Evolutionary conservation across 2,888 invertebrate genomes (phyloP).

Genomic region (Omphaloscelis lunosa): DNA sequence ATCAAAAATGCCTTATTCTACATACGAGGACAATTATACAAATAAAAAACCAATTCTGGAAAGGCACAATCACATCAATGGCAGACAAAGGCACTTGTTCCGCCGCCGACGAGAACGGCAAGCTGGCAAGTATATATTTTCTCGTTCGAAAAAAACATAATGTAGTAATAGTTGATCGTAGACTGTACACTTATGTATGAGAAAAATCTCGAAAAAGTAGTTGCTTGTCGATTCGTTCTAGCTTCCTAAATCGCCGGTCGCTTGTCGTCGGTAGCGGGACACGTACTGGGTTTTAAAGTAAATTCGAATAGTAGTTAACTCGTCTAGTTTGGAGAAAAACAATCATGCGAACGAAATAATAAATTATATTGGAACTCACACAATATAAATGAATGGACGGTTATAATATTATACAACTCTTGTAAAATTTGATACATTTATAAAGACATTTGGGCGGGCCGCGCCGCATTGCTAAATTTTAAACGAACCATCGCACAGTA

Average conservation of each 20-base stretch:
- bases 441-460: not conserved
- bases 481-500: not conserved
- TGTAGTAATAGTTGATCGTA: not conserved
- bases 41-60: slow-evolving; percentile 33
- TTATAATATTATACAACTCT: too few species aligned
- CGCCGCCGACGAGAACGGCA: slow-evolving; percentile 5
- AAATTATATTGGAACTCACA: not conserved
- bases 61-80: slow-evolving; percentile 28
- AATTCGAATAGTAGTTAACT: slow-evolving; percentile 2
- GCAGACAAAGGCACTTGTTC: slow-evolving; percentile 7
- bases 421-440: too few species aligned
- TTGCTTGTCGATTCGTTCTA: not conserved
- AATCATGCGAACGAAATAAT: slow-evolving; percentile 5
- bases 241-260: not conserved
- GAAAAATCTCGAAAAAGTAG: not conserved
- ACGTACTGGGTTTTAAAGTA: slow-evolving; percentile 8
- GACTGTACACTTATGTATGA: not conserved
- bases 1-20: slow-evolving; percentile 9
- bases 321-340: not conserved
- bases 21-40: slow-evolving; percentile 17
- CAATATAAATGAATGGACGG: not conserved
- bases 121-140: not conserved
- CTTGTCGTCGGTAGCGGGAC: slow-evolving; percentile 4
- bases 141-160: not conserved
- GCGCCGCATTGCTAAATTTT: not conserved